Percentiles rank a stretch among this genome's conserved stretches.
phyloP scores from a whole-genome alignment of 2,797 vertebrate species.

The Chrosomus eos region DNA sequence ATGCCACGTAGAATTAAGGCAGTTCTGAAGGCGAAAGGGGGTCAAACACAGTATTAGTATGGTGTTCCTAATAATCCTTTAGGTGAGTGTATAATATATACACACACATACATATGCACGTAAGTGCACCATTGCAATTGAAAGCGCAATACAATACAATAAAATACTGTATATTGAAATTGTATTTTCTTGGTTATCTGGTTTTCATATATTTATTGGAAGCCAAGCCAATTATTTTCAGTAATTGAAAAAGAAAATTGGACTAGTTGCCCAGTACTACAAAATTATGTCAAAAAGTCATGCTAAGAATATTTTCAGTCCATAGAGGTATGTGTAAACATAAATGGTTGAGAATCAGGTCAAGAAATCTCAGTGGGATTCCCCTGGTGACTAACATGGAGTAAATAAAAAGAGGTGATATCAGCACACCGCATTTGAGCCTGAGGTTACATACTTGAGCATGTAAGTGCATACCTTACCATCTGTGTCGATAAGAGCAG shows the following conservation, averaged over 20 bases:
- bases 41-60: no score
- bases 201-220: not conserved
- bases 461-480: conserved; percentile 17
- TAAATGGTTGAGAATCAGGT: conserved; percentile 54
- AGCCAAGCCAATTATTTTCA: not conserved
- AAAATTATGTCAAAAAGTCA: not conserved
- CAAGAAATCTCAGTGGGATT: conserved; percentile 51
- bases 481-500: conserved; percentile 20
- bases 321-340: conserved; percentile 64
- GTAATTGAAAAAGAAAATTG: not conserved
- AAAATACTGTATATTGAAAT: not conserved
- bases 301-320: conserved; percentile 1
- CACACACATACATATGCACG: not conserved
- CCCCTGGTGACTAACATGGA: conserved; percentile 62
- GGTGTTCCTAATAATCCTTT: no score
- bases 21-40: no score
- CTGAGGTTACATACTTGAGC: conserved; percentile 47
- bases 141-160: not conserved
- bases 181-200: not conserved
- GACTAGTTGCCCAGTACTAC: not conserved
- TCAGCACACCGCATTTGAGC: conserved; percentile 29
- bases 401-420: conserved; percentile 56
- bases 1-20: no score
- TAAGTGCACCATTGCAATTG: not conserved
- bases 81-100: no score